Conservation (phyloP, 1,140 invertebrate species). For the Sycophaga agraensis region DNA sequence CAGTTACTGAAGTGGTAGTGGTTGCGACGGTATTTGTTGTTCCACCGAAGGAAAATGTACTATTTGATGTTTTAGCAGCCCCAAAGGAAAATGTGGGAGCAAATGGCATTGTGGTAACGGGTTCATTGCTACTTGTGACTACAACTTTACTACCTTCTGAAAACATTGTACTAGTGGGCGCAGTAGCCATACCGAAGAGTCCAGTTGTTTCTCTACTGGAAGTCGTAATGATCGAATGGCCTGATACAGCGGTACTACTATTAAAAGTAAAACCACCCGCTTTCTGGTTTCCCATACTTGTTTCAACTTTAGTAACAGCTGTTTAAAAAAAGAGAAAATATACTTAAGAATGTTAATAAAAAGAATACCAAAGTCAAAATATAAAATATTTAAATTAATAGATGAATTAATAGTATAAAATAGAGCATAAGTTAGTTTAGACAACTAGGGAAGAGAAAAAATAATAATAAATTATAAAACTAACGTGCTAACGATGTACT, state of each 20-base stretch:
- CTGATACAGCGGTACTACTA: background rate
- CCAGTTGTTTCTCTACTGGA: background rate
- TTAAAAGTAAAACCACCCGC: too few relatives aligned
- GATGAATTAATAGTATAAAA: too few relatives aligned
- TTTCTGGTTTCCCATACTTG: too few relatives aligned
- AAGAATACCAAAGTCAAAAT: too few relatives aligned
- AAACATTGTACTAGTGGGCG: background rate
- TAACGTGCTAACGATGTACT: conserved; percentile 8
- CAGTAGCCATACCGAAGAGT: background rate
- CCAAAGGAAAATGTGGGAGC: background rate
- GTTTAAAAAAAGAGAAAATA: background rate
- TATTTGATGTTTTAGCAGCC: background rate
- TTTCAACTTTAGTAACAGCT: too few relatives aligned
- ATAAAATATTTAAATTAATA: too few relatives aligned
- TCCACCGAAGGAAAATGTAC: background rate
- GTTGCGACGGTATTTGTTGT: background rate
- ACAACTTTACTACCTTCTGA: background rate
- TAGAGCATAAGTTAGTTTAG: too few relatives aligned
- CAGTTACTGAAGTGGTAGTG: background rate
- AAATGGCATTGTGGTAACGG: background rate
- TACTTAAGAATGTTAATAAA: too few relatives aligned
- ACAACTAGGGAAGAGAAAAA: too few relatives aligned
- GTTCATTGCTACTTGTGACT: background rate
- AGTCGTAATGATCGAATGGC: background rate
- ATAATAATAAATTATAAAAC: background rate